Evolutionary conservation across 1,140 invertebrate genomes (phyloP), one percentile per base, ranked within the genome.

Genomic region (Drosophila repleta): DNA sequence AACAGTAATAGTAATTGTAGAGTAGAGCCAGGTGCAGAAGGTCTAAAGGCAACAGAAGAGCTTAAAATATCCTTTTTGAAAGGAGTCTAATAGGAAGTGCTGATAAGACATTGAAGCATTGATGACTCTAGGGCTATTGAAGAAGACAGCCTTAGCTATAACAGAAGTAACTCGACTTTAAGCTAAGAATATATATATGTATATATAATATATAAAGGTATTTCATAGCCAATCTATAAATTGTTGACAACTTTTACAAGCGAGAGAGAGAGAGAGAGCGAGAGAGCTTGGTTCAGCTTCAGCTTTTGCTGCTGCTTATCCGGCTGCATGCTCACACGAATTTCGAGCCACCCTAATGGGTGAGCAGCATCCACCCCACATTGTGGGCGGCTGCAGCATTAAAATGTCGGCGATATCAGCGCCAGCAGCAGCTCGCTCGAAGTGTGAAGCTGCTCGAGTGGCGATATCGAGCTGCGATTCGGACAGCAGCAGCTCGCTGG

Each of bases 261-360:
- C 11, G 11, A 35, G 8, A 32, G 8, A 11, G 8, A 32, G 29
- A 8, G 32, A 35, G 32, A 35, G 32, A 3, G 32, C 2, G 29
- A 29, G 29, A 8, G 29, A 29, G 32, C 20, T 11, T 7, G 37
- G 21, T 29, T 51, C 45, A 24, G 20, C 32, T 10, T 15, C n/a
- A 37, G 39, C 32, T 35, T 10, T 10, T 35, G 32, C 39, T 43
- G 15, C 15, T 21, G 32, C 35, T 74, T 58, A 68, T 56, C 62
- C 58, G 32, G n/a, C 56, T 32, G 69, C 69, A 61, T 74, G 51
- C 37, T 55, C 46, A 49, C 79, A 77, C 74, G 74, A 74, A 70
- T 48, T 49, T 57, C 43, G 49, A 29, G 35, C 35, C 57, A 62
- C 29, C 32, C 26, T 8, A 32, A 29, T 57, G 39, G 24, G 55